These are phyloP conservation scores for Peromyscus aztecus DNA, from an alignment of 2,797 vertebrate species.

Conservation along the genomic window DNA sequence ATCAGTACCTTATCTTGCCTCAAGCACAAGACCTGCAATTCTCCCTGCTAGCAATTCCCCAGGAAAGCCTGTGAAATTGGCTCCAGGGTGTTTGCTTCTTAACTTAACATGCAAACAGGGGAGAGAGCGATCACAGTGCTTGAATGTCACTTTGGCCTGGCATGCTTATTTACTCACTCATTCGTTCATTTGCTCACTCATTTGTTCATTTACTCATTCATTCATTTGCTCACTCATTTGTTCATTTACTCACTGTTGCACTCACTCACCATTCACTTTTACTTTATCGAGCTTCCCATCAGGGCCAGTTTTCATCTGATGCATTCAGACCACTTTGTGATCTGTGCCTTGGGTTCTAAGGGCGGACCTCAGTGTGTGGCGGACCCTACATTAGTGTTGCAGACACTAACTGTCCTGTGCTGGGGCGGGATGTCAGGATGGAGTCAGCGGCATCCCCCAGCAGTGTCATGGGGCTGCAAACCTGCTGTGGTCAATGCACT, in stretches of 20 bases:
- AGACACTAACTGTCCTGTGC: not conserved
- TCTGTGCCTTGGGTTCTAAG: not conserved
- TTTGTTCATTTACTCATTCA: not conserved
- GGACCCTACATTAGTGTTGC: not conserved
- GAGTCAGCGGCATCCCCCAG: not conserved
- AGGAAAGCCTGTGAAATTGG: not conserved
- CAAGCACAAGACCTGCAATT: not conserved
- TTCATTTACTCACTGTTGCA: not conserved
- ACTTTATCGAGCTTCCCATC: not conserved
- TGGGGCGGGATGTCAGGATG: not conserved
- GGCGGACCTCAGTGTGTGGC: fast-evolving
- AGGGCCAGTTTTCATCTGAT: not conserved
- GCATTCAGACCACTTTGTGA: not conserved
- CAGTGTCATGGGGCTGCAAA: fast-evolving
- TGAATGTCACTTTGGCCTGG: not conserved
- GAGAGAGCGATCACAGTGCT: not conserved
- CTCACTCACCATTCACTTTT: not conserved
- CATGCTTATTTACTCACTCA: not conserved
- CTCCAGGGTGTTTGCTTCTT: not conserved
- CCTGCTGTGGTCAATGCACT: not conserved
- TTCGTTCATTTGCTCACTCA: not conserved
- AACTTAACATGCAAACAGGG: not conserved
- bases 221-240: not conserved
- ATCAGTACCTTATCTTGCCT: not conserved
- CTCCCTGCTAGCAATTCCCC: not conserved